Percentiles rank a stretch among this genome's conserved stretches.
Conservation (phyloP, 1,140 invertebrate species). For the Cryptotermes secundus region DNA sequence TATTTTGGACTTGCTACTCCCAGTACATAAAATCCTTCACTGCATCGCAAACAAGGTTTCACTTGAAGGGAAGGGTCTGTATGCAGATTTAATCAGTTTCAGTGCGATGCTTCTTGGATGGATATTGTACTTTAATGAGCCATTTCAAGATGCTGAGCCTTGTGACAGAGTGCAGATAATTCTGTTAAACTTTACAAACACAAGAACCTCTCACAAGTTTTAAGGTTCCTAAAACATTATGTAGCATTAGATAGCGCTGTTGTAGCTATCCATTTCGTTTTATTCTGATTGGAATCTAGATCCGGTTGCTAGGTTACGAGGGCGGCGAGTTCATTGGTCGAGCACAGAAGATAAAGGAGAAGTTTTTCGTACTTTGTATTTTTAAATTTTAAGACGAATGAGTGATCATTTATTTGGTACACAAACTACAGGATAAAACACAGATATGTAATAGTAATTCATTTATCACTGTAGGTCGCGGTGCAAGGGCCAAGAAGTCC, state of each 20-base stretch:
- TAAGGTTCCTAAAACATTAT: neutral
- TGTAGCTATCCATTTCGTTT: neutral
- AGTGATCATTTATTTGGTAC: too few relatives aligned
- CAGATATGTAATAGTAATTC: too few relatives aligned
- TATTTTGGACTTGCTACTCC: neutral
- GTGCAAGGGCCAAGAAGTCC: too few relatives aligned
- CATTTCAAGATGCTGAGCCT: neutral
- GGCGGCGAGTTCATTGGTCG: neutral
- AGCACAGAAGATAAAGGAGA: neutral
- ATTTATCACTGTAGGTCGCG: too few relatives aligned
- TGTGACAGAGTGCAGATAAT: neutral
- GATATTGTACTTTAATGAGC: conserved; percentile 3
- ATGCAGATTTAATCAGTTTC: conserved; percentile 14
- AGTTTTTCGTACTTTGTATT: too few relatives aligned
- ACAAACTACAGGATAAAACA: too few relatives aligned
- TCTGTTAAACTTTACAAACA: neutral
- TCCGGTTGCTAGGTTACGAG: neutral
- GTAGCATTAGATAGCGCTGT: neutral
- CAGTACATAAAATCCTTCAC: neutral
- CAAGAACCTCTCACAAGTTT: neutral
- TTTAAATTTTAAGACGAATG: too few relatives aligned
- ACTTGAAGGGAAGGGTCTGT: neutral
- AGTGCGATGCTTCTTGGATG: neutral
- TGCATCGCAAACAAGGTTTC: neutral
- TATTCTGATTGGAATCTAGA: conserved; percentile 6